These are phyloP conservation scores for Cyclina sinensis DNA, from an alignment of 1,140 invertebrate species.

Conservation along the genomic window DNA sequence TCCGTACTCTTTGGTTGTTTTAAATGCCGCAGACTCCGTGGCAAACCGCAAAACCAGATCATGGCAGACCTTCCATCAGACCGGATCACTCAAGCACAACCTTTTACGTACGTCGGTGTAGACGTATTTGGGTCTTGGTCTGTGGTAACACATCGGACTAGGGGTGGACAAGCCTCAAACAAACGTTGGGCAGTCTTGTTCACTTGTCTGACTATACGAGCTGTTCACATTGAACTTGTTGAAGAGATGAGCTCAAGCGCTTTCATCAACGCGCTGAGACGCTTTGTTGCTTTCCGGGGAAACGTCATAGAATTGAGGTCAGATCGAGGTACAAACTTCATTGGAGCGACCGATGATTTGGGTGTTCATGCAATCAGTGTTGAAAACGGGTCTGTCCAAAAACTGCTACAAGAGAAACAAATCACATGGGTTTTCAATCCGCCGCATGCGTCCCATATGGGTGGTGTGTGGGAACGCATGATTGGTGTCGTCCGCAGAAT, in stretches of 20 bases:
- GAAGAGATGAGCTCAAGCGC: conserved; percentile 20
- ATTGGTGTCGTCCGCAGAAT: conserved; percentile 65
- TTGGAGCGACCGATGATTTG: conserved; percentile 6
- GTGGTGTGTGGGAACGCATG: conserved; percentile 71
- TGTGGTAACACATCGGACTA: neutral
- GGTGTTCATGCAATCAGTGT: conserved; percentile 41
- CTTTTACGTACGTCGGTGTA: conserved; percentile 31
- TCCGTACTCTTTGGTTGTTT: conserved; percentile 39
- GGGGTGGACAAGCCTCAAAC: neutral
- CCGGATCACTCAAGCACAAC: neutral
- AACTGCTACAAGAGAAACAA: neutral
- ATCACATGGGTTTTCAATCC: conserved; percentile 62
- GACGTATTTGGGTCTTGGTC: conserved; percentile 41
- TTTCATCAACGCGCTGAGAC: conserved; percentile 40
- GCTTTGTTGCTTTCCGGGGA: conserved; percentile 17
- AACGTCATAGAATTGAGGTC: neutral
- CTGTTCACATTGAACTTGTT: conserved; percentile 27
- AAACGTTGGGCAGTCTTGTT: conserved; percentile 46
- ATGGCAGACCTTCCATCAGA: conserved; percentile 39
- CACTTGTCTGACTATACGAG: conserved; percentile 24
- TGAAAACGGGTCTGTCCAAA: conserved; percentile 23
- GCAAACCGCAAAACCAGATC: neutral
- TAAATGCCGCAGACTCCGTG: conserved; percentile 28
- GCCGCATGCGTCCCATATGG: conserved; percentile 66
- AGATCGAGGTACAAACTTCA: conserved; percentile 35